Conservation (phyloP, 2,797 vertebrate species). For the Vespertilio murinus region DNA sequence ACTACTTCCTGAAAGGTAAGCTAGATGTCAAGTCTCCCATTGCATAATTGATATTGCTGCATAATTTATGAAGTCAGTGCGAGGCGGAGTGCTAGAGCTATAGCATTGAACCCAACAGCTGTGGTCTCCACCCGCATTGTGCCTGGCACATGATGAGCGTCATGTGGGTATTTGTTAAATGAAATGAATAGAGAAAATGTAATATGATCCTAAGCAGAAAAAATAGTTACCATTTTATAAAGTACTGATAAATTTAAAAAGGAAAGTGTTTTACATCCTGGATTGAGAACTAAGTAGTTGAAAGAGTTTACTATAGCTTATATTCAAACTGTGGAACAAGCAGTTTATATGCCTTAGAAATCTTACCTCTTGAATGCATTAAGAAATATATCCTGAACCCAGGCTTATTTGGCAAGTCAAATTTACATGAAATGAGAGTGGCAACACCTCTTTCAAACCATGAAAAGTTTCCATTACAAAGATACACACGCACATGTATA, state of each 20-base stretch:
- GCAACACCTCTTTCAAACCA: background rate
- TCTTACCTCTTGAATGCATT: constrained; percentile 17
- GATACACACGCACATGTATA: background rate
- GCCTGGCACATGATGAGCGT: background rate
- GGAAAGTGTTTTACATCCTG: background rate
- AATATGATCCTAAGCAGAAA: background rate
- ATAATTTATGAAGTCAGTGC: background rate
- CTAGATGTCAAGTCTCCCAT: background rate
- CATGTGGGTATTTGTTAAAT: background rate
- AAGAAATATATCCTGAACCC: background rate
- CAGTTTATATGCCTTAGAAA: constrained; percentile 41
- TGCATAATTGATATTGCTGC: background rate
- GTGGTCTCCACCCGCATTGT: background rate
- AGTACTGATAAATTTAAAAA: constrained; percentile 15
- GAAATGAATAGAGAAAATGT: constrained; percentile 6
- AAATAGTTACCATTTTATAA: constrained; percentile 45
- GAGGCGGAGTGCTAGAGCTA: background rate
- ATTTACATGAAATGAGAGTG: constrained; percentile 28
- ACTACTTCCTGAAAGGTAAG: background rate
- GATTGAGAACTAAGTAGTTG: constrained; percentile 25
- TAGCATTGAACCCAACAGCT: background rate
- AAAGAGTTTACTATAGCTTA: constrained; percentile 37
- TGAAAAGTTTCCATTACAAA: constrained; percentile 11
- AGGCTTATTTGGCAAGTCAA: constrained; percentile 31
- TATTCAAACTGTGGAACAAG: constrained; percentile 50